Evolutionary conservation across 2,113 vertebrate species (phyloP), one percentile per base, ranked within the genome.

Genomic region (Aleadryas rufinucha): DNA sequence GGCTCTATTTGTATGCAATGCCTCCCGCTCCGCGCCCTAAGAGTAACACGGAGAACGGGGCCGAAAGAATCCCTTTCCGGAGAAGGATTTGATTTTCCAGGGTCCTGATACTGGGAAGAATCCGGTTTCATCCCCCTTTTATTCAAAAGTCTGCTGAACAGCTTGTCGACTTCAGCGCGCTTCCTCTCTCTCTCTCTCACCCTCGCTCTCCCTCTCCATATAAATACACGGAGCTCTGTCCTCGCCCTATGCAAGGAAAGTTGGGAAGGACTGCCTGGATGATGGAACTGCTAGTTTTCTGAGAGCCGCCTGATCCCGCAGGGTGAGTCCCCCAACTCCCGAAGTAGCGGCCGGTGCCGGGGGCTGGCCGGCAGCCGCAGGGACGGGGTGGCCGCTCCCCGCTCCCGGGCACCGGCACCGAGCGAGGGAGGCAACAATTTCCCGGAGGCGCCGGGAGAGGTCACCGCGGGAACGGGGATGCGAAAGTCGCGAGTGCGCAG

Each of bases 1-100:
- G 76, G 66, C 87, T 97, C 95, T 96, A 98, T 98, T 97, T 98
- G 98, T 98, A 96, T 98, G 98, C 98, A 60, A 97, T 97, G 98
- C 97, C 97, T 96, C 98, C 98, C 92, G 98, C 97, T 97, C 96
- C 96, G 96, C 96, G 98, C 98, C 96, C 98, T 96, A 95, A 98
- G 97, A 97, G 98, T 97, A 94, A 97, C 97, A 92, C 94, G 95
- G 97, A 97, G 93, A 98, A 96, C 97, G 97, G 96, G 92, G 94
- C 97, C 95, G 97, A 91, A 96, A 97, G 97, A 98, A 98, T 98
- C 97, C 97, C 93, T 88, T 95, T 64, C 97, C 92, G 95, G 96
- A 97, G 95, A 93, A 97, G 98, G 98, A 98, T 97, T 98, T 98
- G 97, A 92, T 97, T 97, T 97, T 95, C 80, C 75, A 77, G 97